Percentiles rank a stretch among this genome's conserved stretches.
Conservation (phyloP, 2,113 vertebrate genomes). For the Chinchilla lanigera region DNA sequence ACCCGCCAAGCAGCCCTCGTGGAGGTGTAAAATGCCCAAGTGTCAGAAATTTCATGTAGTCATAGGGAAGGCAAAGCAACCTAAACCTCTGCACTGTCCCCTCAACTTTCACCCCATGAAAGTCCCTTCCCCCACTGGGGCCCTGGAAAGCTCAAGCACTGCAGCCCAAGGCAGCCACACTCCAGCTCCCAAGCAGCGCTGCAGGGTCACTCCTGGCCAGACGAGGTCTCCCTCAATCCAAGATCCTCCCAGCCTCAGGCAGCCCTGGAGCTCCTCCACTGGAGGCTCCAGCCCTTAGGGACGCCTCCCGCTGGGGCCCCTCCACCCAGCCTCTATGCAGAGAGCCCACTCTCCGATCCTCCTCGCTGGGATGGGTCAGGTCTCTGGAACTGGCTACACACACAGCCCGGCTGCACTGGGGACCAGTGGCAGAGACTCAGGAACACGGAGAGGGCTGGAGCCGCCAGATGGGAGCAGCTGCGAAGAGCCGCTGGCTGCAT, state of each 20-base stretch:
- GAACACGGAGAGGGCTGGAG: constrained; percentile 48
- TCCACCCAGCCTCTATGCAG: constrained; percentile 71
- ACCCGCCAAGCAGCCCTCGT: neutral
- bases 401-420: constrained; percentile 74
- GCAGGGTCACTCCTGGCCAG: accelerated
- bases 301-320: neutral
- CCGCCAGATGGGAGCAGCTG: neutral
- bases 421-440: constrained; percentile 74
- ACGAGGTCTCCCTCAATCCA: constrained; percentile 69
- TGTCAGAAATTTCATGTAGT: accelerated
- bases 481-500: neutral
- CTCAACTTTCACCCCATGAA: neutral
- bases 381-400: constrained; percentile 83
- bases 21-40: neutral
- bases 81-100: neutral
- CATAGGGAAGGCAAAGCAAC: neutral
- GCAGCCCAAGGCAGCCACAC: neutral
- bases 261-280: neutral
- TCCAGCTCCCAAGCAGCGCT: neutral
- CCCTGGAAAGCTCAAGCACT: neutral
- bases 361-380: constrained; percentile 78
- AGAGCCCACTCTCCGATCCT: constrained; percentile 83
- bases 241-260: neutral
- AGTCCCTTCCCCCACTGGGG: too few species aligned
- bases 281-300: accelerated